Evolutionary conservation across 2,888 invertebrate species (phyloP).

Genomic region (Notodonta dromedarius): DNA sequence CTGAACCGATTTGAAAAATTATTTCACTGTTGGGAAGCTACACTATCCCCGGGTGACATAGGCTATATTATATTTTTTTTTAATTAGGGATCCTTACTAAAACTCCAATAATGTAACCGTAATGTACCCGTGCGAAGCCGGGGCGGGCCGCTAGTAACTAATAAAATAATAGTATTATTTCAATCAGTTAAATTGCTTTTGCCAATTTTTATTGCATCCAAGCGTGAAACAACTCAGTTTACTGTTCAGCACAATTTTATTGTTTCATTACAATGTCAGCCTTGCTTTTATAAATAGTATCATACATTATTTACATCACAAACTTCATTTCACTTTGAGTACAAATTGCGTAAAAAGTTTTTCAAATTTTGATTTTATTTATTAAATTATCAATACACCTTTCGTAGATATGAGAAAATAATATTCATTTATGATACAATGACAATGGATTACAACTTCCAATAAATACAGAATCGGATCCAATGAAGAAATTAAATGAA

Average conservation of each 20-base stretch:
- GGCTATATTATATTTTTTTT: too few relatives aligned
- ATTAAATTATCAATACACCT: slow-evolving; percentile 42
- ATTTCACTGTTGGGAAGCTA: too few relatives aligned
- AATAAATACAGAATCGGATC: slow-evolving; percentile 53
- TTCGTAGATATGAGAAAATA: slow-evolving; percentile 69
- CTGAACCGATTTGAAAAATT: too few relatives aligned
- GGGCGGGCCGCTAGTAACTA: too few relatives aligned
- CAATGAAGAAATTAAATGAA: slow-evolving; percentile 37
- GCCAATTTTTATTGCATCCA: background rate
- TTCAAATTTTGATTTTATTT: slow-evolving; percentile 47
- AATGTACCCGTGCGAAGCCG: too few relatives aligned
- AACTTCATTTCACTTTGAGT: slow-evolving; percentile 65
- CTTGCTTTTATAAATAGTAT: slow-evolving; percentile 81
- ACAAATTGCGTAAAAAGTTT: slow-evolving; percentile 80
- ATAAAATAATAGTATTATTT: too few relatives aligned
- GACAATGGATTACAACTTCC: slow-evolving; percentile 51
- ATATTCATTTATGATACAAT: slow-evolving; percentile 54
- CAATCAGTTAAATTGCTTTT: background rate
- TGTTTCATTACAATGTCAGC: slow-evolving; percentile 83
- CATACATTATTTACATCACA: slow-evolving; percentile 81
- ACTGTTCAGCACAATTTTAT: slow-evolving; percentile 81
- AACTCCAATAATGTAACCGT: too few relatives aligned
- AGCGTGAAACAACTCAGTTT: slow-evolving; percentile 32
- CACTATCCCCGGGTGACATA: too few relatives aligned
- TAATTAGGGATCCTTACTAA: too few relatives aligned